phyloP scores from a whole-genome alignment of 2,888 invertebrate genomes.

The Calameuta pallipes region DNA sequence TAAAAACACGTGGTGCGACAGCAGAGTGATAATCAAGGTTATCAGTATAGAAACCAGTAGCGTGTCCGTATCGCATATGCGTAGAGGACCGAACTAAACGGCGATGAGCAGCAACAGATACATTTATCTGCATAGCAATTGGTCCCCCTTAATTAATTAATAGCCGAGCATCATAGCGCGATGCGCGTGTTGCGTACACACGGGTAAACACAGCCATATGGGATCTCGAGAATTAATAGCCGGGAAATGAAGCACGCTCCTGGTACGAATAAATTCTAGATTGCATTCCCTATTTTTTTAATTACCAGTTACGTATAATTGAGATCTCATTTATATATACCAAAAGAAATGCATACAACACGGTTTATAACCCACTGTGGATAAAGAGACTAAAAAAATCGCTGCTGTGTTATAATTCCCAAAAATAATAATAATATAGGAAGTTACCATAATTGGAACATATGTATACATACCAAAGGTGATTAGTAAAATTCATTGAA shows the following conservation, averaged over 20 bases:
- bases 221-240: constrained; percentile 13
- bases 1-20: not conserved
- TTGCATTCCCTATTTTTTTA: not conserved
- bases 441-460: not conserved
- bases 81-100: not conserved
- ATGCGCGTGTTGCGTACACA: constrained; percentile 21
- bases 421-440: too few species aligned
- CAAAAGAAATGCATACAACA: not conserved
- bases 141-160: constrained; percentile 39
- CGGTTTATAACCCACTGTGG: too few species aligned
- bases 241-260: not conserved
- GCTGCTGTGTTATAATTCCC: too few species aligned
- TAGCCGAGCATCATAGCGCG: constrained; percentile 39
- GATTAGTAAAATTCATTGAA: not conserved
- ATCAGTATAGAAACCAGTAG: not conserved
- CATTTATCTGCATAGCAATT: constrained; percentile 41
- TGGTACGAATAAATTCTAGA: not conserved
- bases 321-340: not conserved
- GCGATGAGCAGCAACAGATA: constrained; percentile 7
- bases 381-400: not conserved
- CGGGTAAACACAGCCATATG: constrained; percentile 38
- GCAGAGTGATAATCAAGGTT: not conserved
- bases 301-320: not conserved
- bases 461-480: not conserved
- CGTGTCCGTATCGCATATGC: not conserved